phyloP scores from a whole-genome alignment of 2,797 vertebrate genomes.

The Lepilemur septentrionalis region DNA sequence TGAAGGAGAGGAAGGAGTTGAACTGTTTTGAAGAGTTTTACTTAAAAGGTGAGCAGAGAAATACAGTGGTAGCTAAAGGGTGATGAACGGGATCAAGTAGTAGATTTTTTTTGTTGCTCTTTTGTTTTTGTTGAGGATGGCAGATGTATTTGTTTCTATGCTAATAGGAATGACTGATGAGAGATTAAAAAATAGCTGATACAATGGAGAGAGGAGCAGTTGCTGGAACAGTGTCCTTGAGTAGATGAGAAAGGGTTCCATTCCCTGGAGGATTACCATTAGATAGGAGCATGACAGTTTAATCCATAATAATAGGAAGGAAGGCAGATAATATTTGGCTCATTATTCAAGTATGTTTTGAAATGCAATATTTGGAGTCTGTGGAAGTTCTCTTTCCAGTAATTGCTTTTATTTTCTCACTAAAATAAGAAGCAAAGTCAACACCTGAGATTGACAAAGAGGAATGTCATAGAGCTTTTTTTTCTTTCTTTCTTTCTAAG shows the following conservation, averaged over 20 bases:
- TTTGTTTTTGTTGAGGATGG: not conserved
- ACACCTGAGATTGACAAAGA: not conserved
- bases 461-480: not conserved
- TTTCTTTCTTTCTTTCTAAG: no score
- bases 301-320: not conserved
- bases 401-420: not conserved
- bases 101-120: not conserved
- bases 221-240: not conserved
- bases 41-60: not conserved
- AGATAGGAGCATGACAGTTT: not conserved
- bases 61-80: not conserved
- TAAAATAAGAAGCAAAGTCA: not conserved
- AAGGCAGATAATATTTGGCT: not conserved
- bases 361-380: not conserved
- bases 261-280: not conserved
- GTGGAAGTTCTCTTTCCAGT: not conserved
- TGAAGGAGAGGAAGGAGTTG: not conserved
- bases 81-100: not conserved
- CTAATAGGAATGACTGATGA: not conserved
- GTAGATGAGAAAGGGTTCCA: not conserved
- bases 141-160: not conserved
- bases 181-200: not conserved
- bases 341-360: not conserved
- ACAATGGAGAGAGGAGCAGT: not conserved
- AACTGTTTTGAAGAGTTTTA: not conserved